Conservation (phyloP, 2,888 invertebrate genomes). For the Eilema sororculum region DNA sequence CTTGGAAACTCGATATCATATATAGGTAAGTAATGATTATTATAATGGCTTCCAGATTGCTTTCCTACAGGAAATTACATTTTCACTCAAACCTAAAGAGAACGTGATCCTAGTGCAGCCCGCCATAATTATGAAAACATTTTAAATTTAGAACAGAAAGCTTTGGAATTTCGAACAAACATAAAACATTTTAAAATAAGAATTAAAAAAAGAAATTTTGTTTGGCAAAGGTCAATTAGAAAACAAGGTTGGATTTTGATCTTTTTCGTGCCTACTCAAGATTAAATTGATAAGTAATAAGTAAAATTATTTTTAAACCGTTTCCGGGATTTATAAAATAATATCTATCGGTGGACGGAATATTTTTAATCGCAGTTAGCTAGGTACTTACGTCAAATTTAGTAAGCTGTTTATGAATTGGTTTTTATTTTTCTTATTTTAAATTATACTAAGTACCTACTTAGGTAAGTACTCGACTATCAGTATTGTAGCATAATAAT, state of each 20-base stretch:
- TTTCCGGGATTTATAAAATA: neutral
- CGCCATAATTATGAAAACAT: neutral
- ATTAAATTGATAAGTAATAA: neutral
- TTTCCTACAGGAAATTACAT: constrained; percentile 4
- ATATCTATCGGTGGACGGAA: neutral
- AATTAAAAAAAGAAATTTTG: neutral
- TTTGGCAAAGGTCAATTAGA: neutral
- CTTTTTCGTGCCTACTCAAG: neutral
- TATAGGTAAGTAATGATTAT: neutral
- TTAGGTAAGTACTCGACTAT: too few species aligned
- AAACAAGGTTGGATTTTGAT: neutral
- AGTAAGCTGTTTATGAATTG: too few species aligned
- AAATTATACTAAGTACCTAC: too few species aligned
- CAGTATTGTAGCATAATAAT: too few species aligned
- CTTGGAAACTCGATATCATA: neutral
- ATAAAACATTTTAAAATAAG: too few species aligned
- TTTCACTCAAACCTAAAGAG: neutral
- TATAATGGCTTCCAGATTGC: neutral
- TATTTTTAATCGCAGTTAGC: neutral
- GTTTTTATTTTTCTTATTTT: neutral
- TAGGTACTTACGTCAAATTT: too few species aligned
- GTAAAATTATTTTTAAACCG: neutral
- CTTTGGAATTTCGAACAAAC: neutral
- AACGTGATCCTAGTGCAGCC: too few species aligned
- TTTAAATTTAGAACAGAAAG: neutral